Conservation (phyloP, 2,113 vertebrate genomes). For the Mus pahari region DNA sequence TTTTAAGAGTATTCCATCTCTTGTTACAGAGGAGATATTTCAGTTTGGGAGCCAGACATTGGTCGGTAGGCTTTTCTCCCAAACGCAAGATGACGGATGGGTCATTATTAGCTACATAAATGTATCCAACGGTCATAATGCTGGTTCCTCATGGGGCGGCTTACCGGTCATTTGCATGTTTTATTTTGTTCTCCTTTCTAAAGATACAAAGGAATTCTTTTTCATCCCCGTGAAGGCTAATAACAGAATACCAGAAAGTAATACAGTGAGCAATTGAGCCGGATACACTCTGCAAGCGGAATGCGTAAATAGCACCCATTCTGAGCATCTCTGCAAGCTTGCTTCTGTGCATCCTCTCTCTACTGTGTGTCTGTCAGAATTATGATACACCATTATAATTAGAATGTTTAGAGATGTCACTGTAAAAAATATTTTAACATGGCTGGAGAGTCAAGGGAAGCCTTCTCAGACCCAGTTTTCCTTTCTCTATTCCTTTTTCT, state of each 20-base stretch:
- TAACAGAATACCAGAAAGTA: constrained; percentile 28
- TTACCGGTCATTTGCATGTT: constrained; percentile 54
- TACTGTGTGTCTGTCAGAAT: neutral
- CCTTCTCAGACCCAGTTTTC: neutral
- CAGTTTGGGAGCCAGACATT: constrained; percentile 44
- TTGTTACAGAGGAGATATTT: constrained; percentile 58
- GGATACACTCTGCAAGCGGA: constrained; percentile 10
- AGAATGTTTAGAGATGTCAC: constrained; percentile 27
- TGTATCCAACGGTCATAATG: neutral
- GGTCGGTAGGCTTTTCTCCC: constrained; percentile 22
- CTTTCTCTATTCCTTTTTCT: constrained; percentile 8
- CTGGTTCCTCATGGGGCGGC: constrained; percentile 24
- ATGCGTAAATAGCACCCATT: constrained; percentile 18
- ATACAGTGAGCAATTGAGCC: neutral
- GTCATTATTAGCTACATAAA: constrained; percentile 51
- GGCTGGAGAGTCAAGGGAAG: neutral
- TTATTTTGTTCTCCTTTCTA: constrained; percentile 46
- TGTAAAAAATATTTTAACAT: constrained; percentile 24
- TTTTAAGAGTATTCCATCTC: constrained; percentile 32
- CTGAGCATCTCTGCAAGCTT: neutral
- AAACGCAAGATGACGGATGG: constrained; percentile 40
- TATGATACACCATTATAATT: neutral
- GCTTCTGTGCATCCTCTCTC: constrained; percentile 3
- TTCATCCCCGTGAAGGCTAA: neutral
- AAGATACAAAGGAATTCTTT: constrained; percentile 24